A percentile compares a stretch with the other conserved stretches of the same genome.
These are phyloP conservation scores for Cladopsammia gracilis DNA, from an alignment of 64 coral and sea anemone genomes.

Conservation along the genomic window DNA sequence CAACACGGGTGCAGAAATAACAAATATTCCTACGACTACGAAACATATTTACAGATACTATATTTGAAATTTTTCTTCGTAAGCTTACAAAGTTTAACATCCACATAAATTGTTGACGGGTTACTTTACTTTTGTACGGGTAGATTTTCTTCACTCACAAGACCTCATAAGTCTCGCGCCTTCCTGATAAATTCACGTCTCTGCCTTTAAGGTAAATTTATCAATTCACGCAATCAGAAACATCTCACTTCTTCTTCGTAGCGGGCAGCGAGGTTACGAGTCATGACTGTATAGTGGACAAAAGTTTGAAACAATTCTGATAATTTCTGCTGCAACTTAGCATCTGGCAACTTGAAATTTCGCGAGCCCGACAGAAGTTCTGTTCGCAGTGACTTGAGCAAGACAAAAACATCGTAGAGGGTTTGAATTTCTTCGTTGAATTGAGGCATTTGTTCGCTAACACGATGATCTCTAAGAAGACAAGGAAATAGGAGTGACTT, in stretches of 20 bases:
- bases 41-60: too few relatives aligned
- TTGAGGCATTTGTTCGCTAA: constrained; percentile 33
- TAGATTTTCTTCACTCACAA: too few relatives aligned
- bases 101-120: too few relatives aligned
- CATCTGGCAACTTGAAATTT: constrained; percentile 35
- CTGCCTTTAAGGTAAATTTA: not conserved
- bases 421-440: constrained; percentile 21
- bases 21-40: too few relatives aligned
- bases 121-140: too few relatives aligned
- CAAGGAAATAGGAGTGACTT: constrained; percentile 36
- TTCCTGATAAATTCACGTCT: not conserved
- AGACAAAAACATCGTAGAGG: constrained; percentile 13
- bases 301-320: constrained; percentile 36
- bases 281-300: constrained; percentile 18
- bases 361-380: constrained; percentile 25
- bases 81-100: too few relatives aligned
- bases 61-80: too few relatives aligned
- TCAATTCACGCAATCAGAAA: not conserved
- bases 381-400: constrained; percentile 14
- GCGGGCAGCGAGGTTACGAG: constrained; percentile 22
- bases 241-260: constrained; percentile 50
- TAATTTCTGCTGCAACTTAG: constrained; percentile 34
- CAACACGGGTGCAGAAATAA: too few relatives aligned
- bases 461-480: constrained; percentile 3
- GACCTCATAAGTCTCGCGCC: not conserved